phyloP scores from a whole-genome alignment of 2,888 invertebrate genomes.

The Drosophila atripex region DNA sequence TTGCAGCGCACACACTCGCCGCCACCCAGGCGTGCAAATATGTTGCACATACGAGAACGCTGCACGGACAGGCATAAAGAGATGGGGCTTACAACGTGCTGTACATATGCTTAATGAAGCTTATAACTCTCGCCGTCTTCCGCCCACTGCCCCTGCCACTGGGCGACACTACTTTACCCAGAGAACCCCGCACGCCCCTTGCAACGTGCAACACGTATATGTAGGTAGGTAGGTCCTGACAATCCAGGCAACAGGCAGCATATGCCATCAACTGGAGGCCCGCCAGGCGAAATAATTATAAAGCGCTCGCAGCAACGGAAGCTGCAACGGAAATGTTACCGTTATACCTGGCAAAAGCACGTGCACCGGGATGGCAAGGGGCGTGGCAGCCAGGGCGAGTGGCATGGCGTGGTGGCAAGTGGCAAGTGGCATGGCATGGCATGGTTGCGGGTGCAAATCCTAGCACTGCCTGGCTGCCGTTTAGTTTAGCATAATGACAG shows the following conservation, averaged over 20 bases:
- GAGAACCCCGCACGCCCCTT: conserved; percentile 7
- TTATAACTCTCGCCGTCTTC: conserved; percentile 75
- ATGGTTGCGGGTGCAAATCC: conserved; percentile 71
- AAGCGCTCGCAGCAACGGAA: conserved; percentile 76
- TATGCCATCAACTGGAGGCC: conserved; percentile 74
- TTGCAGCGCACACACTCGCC: conserved; percentile 61
- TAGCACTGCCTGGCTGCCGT: conserved; percentile 72
- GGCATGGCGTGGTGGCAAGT: conserved; percentile 23
- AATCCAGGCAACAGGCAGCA: conserved; percentile 77
- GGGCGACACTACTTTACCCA: no score
- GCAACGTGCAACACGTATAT: conserved; percentile 71
- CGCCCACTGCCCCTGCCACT: conserved; percentile 16
- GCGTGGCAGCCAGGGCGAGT: background rate
- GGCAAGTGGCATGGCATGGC: conserved; percentile 19
- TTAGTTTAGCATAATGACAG: conserved; percentile 80
- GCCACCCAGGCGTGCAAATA: conserved; percentile 2
- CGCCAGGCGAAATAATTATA: conserved; percentile 79
- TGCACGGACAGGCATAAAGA: conserved; percentile 20
- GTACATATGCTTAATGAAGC: conserved; percentile 82
- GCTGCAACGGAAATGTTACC: conserved; percentile 79
- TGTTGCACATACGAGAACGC: conserved; percentile 6
- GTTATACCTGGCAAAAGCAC: conserved; percentile 67
- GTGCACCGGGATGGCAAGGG: conserved; percentile 44
- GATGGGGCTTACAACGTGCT: conserved; percentile 69
- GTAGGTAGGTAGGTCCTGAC: conserved; percentile 56